Conservation (phyloP, 2,113 vertebrate genomes). For the Anoplopoma fimbria region DNA sequence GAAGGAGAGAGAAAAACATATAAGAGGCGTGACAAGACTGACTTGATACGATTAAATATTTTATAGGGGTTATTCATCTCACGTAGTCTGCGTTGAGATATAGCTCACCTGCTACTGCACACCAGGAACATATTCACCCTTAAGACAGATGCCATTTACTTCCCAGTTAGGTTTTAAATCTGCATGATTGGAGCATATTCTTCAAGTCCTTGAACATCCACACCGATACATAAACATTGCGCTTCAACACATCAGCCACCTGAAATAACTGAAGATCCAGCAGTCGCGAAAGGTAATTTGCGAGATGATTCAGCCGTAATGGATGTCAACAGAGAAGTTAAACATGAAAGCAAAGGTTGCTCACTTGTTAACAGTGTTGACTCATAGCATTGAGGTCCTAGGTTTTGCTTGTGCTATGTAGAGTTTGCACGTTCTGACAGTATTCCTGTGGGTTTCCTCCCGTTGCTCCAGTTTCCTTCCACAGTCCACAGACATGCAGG, state of each 20-base stretch:
- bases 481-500: constrained; percentile 13
- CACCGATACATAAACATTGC: neutral
- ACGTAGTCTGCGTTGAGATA: constrained; percentile 36
- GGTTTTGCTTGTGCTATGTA: constrained; percentile 10
- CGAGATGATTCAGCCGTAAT: constrained; percentile 25
- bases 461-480: constrained; percentile 2
- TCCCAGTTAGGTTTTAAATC: constrained; percentile 14
- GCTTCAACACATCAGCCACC: neutral
- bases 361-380: constrained; percentile 8
- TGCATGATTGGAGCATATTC: constrained; percentile 13
- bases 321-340: constrained; percentile 11
- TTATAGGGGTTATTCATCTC: constrained; percentile 62
- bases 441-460: constrained; percentile 24
- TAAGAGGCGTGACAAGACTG: constrained; percentile 54
- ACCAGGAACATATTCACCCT: constrained; percentile 32
- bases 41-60: constrained; percentile 67
- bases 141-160: constrained; percentile 17
- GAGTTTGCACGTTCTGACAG: constrained; percentile 3
- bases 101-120: constrained; percentile 39
- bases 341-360: constrained; percentile 15
- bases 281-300: constrained; percentile 18
- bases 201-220: constrained; percentile 15
- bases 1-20: constrained; percentile 39
- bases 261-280: constrained; percentile 18
- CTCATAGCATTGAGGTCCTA: constrained; percentile 8